Base-by-base conservation (phyloP, 2,797 vertebrate species). In the Diplodus puntazzo region DNA sequence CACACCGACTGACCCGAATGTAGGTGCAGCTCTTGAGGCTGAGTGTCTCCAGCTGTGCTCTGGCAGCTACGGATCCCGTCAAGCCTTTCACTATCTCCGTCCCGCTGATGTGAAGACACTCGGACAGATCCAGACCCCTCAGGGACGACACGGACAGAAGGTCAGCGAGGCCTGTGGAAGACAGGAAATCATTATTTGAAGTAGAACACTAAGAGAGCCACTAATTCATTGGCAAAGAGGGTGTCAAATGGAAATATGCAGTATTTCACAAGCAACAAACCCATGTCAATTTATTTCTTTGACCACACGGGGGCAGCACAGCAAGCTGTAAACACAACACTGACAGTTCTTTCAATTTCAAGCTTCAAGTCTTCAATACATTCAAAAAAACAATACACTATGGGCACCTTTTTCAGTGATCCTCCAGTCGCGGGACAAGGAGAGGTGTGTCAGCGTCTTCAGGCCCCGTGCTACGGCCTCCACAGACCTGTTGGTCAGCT, bases 21-120 rank as follows among this genome's bases (percentile, higher is more conserved):
- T 96, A 96, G 70, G 94, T 94, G 92, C 97, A 97, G 90, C 92
- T 95, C 82, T 91, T 95, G 23, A 97, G 87, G 79, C 87, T 96
- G 69, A 97, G 94, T 1, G 75, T 95, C 77, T 92, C 82, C 84
- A 97, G 88, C 57, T 72, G 90, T 0, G 92, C 84, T 66, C 82
- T 75, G 53, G 68, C 61, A 3, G 70, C 54, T 10, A 59, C 6
- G 0, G 43, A 69, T 1, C 64, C 75, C 0, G 83, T 88, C 62
- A 96, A 59, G 9, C 95, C 93, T 69, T 92, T 96, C 52, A 93
- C 94, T 27, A 97, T 87, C 78, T 95, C 96, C 4, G 25, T 49
- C 0, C 96, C 96, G 0, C 91, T 96, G 82, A 97, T 68, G 4
- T 95, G 92, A 52, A 95, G 89, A 89, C 97, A 97, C 83, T 96